Evolutionary conservation across 1,140 invertebrate genomes (phyloP), one percentile per base, ranked within the genome.

Genomic region (Caerostris darwini): DNA sequence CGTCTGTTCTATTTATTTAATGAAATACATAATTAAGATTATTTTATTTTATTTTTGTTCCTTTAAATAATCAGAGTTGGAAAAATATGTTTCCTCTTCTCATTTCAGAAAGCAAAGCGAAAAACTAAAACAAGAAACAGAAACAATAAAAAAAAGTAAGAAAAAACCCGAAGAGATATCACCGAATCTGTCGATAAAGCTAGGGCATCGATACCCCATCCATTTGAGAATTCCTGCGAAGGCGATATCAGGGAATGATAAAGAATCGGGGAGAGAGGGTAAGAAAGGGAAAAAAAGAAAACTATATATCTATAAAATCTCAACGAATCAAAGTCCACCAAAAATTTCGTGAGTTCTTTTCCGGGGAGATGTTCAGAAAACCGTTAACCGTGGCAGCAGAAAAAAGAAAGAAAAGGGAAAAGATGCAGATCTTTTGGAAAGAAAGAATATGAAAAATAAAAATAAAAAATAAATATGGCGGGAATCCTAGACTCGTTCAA

Each of bases 401-500:
- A 10, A 83, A 64, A 64, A 64, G 61, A 64, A 10, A 64, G 61
- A 34, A 5, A 50, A 77, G 50, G 34, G 56, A 83, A 83, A 83
- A 83, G 86, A 64, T 88, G 86, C 61, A 88, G 86, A 88, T 88
- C 86, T 64, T 77, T 34, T 53, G 53, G 58, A 64, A 53, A 54
- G 14, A 64, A 88, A 85, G 56, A 85, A 58, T 19, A 85, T 17
- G 56, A 85, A 85, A 57, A 34, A 85, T 19, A 19, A 85, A 56
- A 19, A 85, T 58, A 85, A 85, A 57, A 58, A 85, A 10, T 77
- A 77, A 77, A 77, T 50, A 77, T 12, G 53, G 56, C 17, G 54
- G 17, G 17, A 58, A 83, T 8, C 54, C 56, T 17, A 14, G 61
- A 57, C 50, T 67, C 86, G 34, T 88, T 64, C 86, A 88, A 88